These are phyloP conservation scores for Eupithecia abbreviata DNA, from an alignment of 2,888 invertebrate genomes.

Conservation along the genomic window DNA sequence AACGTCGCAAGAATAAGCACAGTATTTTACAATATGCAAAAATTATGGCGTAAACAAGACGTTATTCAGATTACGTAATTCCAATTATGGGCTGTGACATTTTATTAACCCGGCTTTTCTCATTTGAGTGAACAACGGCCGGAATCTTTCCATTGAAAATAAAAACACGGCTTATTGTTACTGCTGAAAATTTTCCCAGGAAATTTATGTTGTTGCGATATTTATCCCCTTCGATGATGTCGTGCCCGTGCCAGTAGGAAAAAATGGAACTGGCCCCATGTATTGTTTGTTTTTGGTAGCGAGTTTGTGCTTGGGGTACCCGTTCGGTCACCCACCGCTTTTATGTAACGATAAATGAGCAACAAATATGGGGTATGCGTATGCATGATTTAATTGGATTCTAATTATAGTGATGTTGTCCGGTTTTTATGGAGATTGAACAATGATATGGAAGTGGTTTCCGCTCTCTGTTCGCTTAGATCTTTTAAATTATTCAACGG, in stretches of 20 bases:
- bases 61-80: slow-evolving; percentile 35
- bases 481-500: too few species aligned
- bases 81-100: slow-evolving; percentile 40
- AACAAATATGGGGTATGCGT: neutral
- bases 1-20: slow-evolving; percentile 23
- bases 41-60: slow-evolving; percentile 33
- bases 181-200: slow-evolving; percentile 58
- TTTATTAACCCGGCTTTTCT: slow-evolving; percentile 46
- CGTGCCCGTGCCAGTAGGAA: slow-evolving; percentile 43
- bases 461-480: too few species aligned
- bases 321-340: neutral
- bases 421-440: neutral
- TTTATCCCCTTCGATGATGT: slow-evolving; percentile 54
- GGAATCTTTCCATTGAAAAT: slow-evolving; percentile 54
- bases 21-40: slow-evolving; percentile 24
- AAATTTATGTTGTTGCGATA: slow-evolving; percentile 55
- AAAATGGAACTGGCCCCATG: slow-evolving; percentile 42
- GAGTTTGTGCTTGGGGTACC: neutral
- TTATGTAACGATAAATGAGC: neutral
- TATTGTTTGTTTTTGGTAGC: slow-evolving; percentile 39
- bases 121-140: slow-evolving; percentile 47
- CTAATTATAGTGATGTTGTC: neutral
- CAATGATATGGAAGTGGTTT: too few species aligned
- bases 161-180: slow-evolving; percentile 59
- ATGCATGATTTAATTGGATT: neutral